Evolutionary conservation across 2,888 invertebrate genomes (phyloP).

Genomic region (Melipona beecheii): DNA sequence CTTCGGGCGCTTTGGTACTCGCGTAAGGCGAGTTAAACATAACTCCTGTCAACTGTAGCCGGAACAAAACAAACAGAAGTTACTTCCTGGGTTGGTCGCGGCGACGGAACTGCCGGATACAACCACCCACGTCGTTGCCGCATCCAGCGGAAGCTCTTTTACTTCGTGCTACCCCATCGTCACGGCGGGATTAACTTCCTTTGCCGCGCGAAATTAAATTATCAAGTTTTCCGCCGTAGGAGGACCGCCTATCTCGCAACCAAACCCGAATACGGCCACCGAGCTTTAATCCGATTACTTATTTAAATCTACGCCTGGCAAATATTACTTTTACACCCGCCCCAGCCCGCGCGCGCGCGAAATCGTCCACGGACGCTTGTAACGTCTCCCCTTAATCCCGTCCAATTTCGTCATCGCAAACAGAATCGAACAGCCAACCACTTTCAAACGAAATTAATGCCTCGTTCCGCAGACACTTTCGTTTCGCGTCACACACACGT

Average conservation of each 20-base stretch:
- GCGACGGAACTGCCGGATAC: constrained; percentile 59
- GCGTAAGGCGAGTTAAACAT: constrained; percentile 67
- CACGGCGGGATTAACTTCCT: constrained; percentile 74
- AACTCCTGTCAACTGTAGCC: constrained; percentile 69
- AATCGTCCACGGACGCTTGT: background rate
- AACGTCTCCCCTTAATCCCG: constrained; percentile 27
- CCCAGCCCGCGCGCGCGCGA: constrained; percentile 2
- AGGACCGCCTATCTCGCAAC: constrained; percentile 46
- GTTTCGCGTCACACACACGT: background rate
- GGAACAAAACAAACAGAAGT: constrained; percentile 73
- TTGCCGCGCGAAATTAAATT: constrained; percentile 74
- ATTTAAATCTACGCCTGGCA: constrained; percentile 67
- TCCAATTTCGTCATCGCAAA: constrained; percentile 36
- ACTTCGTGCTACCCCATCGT: constrained; percentile 51
- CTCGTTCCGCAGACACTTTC: background rate
- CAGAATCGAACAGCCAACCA: background rate
- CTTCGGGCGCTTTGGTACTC: constrained; percentile 35
- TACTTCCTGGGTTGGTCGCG: constrained; percentile 57
- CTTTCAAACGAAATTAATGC: constrained; percentile 15
- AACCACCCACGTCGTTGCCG: constrained; percentile 38
- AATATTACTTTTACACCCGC: constrained; percentile 47
- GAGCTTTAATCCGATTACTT: constrained; percentile 71
- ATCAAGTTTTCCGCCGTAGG: constrained; percentile 69
- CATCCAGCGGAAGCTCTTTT: constrained; percentile 56
- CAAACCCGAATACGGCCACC: constrained; percentile 35